A percentile compares a stretch with the other conserved stretches of the same genome.
Evolutionary conservation across 2,797 vertebrate genomes (phyloP).

Genomic region (Cottoperca gobio): DNA sequence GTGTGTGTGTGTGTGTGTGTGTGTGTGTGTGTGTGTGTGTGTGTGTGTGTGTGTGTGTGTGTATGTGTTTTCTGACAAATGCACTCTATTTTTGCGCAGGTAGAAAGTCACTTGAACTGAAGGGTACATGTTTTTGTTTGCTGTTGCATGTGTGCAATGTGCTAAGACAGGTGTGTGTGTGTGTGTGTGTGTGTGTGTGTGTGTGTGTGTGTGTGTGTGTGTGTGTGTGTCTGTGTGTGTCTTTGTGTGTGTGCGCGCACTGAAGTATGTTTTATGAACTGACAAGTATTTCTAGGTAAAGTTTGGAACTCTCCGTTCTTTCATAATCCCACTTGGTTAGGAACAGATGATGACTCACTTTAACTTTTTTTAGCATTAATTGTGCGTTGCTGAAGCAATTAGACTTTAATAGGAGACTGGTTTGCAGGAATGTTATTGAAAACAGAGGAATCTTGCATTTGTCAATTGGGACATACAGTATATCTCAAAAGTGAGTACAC

Average conservation of each 20-base stretch:
- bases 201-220: neutral
- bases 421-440: neutral
- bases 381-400: too few relatives aligned
- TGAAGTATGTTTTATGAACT: constrained; percentile 44
- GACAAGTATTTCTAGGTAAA: constrained; percentile 25
- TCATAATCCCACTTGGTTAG: constrained; percentile 1
- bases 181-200: neutral
- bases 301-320: constrained; percentile 28
- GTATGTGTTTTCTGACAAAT: constrained; percentile 39
- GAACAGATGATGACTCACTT: neutral
- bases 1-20: neutral
- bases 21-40: neutral
- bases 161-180: constrained; percentile 35
- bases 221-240: neutral
- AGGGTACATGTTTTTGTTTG: constrained; percentile 56
- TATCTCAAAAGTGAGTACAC: too few relatives aligned
- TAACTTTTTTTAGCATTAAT: too few relatives aligned
- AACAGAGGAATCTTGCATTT: neutral
- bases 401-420: too few relatives aligned
- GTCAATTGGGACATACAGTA: neutral
- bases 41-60: neutral
- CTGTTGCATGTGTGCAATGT: constrained; percentile 46
- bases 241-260: constrained; percentile 29
- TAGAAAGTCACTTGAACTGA: constrained; percentile 40
- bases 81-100: constrained; percentile 31